Evolutionary conservation across 2,888 invertebrate genomes (phyloP).

Genomic region (Caenorhabditis sinica): DNA sequence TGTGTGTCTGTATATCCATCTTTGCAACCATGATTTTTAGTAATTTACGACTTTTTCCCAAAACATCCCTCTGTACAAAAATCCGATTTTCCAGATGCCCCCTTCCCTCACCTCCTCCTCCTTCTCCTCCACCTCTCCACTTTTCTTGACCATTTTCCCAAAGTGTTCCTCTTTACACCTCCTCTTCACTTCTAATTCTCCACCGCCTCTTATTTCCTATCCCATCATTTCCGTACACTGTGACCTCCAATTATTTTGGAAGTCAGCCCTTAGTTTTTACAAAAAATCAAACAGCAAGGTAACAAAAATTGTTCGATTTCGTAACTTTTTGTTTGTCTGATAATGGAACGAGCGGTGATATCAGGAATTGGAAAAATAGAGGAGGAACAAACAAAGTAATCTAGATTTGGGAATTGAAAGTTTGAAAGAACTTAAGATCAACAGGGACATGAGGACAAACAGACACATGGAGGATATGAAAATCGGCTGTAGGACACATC

Average conservation of each 20-base stretch:
- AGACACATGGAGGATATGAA: too few relatives aligned
- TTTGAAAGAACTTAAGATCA: too few relatives aligned
- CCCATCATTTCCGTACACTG: conserved; percentile 25
- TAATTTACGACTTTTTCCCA: too few relatives aligned
- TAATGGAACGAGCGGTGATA: background rate
- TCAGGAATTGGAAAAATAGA: background rate
- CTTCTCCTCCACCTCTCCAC: background rate
- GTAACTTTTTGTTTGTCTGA: conserved; percentile 7
- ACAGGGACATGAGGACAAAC: too few relatives aligned
- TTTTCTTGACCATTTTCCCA: conserved; percentile 1
- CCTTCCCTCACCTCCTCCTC: background rate
- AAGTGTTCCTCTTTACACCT: conserved; percentile 8
- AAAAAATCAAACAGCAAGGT: conserved; percentile 22
- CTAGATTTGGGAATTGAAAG: too few relatives aligned
- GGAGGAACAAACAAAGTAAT: too few relatives aligned
- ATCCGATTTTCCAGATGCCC: background rate
- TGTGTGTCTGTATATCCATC: too few relatives aligned
- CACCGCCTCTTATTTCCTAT: background rate
- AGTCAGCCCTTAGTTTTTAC: background rate
- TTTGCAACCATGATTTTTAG: too few relatives aligned
- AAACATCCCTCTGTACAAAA: background rate
- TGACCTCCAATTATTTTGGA: conserved; percentile 40
- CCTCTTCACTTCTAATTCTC: background rate
- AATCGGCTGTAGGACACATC: too few relatives aligned
- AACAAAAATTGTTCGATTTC: conserved; percentile 19